Evolutionary conservation across 2,888 invertebrate genomes (phyloP), one percentile per base, ranked within the genome.

Genomic region (Diarsia brunnea): DNA sequence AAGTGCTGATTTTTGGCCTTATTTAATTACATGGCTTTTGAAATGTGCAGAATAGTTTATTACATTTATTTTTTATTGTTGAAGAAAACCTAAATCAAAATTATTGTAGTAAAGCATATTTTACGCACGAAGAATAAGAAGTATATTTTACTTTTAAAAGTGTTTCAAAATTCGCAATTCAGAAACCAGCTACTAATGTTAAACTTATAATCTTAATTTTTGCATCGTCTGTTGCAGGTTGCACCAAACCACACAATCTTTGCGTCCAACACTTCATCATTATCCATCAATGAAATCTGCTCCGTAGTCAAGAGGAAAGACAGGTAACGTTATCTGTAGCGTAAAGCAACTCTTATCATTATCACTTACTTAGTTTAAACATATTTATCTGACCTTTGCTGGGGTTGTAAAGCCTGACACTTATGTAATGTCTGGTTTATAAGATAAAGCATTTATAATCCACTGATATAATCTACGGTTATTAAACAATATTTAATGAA

Each of bases 201-300:
- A 12, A 53, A 53, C n/a, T n/a, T 53, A n/a, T 0, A 11, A 24
- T 14, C 55, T 55, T 24, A 24, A 55, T 64, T 70, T 38, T 73
- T 24, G 21, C 61, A 31, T 49, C 74, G 53, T 77, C 38, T 49
- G 51, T 94, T 93, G 19, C 93, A 98, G 97, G 93, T 97, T 63
- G 97, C 98, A 1, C 98, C 98, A 0, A 92, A 95, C 53, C 97
- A 98, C 87, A 98, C 98, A 3, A 98, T 99, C 82, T 98, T 99
- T 91, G 98, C 98, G 0, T 98, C 98, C 11, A 99, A 99, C 92
- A 99, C 99, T 0, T 99, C 99, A 2, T 99, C 99, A 0, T 97
- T 99, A 68, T 97, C 98, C 1, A 98, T 99, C 82, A 97, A 97
- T 76, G 98, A 98, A 88, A 99, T 99, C 89, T 98, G 98, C 1